Conservation (phyloP, 2,888 invertebrate genomes). For the Xestoiulus laeticollis region DNA sequence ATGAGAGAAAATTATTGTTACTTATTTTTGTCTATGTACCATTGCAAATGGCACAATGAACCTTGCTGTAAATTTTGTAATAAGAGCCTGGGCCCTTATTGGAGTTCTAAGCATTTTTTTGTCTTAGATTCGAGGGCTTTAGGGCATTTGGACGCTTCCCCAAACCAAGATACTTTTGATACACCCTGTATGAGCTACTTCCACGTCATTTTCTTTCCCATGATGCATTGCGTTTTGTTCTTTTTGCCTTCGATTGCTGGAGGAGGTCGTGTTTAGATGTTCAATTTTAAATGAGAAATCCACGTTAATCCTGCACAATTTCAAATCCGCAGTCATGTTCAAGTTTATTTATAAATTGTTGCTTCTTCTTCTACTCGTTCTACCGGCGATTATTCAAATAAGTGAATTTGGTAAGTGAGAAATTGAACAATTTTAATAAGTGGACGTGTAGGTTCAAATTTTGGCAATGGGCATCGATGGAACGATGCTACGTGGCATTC, state of each 20-base stretch:
- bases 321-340: conserved; percentile 49
- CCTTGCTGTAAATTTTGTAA: too few species aligned
- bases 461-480: background rate
- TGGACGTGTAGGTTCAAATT: background rate
- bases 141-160: too few species aligned
- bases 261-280: background rate
- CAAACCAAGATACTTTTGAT: background rate
- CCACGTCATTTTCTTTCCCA: background rate
- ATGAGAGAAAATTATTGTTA: too few species aligned
- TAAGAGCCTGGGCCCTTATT: too few species aligned
- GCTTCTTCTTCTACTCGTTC: conserved; percentile 50
- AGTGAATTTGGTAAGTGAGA: conserved; percentile 49
- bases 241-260: background rate
- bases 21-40: too few species aligned
- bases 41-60: too few species aligned
- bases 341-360: conserved; percentile 51
- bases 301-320: conserved; percentile 43
- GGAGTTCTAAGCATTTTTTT: too few species aligned
- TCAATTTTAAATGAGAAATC: conserved; percentile 34
- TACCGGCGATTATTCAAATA: conserved; percentile 52
- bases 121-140: too few species aligned
- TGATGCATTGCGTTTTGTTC: background rate
- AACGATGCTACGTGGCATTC: background rate
- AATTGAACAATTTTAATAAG: background rate
- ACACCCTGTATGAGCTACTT: background rate